Percentiles rank a stretch among this genome's conserved stretches.
Evolutionary conservation across 2,888 invertebrate species (phyloP).

Genomic region (Eupsilia transversa): DNA sequence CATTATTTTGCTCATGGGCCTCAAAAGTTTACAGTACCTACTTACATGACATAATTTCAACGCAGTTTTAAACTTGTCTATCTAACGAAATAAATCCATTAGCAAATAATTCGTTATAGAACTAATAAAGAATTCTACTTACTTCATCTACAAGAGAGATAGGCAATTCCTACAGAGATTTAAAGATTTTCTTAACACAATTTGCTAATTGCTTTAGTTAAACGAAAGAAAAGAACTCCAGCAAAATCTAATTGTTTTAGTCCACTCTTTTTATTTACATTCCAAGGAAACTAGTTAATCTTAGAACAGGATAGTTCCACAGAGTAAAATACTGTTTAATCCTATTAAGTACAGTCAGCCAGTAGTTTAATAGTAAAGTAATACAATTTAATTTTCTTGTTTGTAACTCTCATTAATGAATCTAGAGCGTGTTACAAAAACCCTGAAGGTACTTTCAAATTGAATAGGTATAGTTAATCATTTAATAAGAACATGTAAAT

Average conservation of each 20-base stretch:
- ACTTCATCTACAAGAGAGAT: neutral
- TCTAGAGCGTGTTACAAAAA: slow-evolving; percentile 20
- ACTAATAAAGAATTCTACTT: neutral
- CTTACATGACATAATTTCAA: neutral
- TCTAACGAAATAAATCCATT: no score
- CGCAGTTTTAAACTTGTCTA: neutral
- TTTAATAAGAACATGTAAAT: neutral
- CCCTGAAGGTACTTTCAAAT: slow-evolving; percentile 13
- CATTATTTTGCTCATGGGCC: no score
- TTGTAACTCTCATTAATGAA: neutral
- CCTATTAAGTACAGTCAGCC: neutral
- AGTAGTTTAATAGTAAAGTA: slow-evolving; percentile 3
- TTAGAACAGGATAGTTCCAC: neutral
- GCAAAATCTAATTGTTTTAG: slow-evolving; percentile 27
- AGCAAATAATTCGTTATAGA: neutral
- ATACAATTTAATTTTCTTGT: slow-evolving; percentile 2
- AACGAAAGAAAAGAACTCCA: slow-evolving; percentile 24
- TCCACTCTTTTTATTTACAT: slow-evolving; percentile 30
- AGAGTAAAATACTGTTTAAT: slow-evolving; percentile 25
- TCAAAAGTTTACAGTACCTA: no score
- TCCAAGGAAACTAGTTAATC: slow-evolving; percentile 40
- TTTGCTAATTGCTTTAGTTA: slow-evolving; percentile 33
- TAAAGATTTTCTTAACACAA: slow-evolving; percentile 23
- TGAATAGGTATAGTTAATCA: slow-evolving; percentile 19
- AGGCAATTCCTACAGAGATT: neutral